Evolutionary conservation across 1,140 invertebrate species (phyloP), one percentile per base, ranked within the genome.

Genomic region (Wasmannia auropunctata): DNA sequence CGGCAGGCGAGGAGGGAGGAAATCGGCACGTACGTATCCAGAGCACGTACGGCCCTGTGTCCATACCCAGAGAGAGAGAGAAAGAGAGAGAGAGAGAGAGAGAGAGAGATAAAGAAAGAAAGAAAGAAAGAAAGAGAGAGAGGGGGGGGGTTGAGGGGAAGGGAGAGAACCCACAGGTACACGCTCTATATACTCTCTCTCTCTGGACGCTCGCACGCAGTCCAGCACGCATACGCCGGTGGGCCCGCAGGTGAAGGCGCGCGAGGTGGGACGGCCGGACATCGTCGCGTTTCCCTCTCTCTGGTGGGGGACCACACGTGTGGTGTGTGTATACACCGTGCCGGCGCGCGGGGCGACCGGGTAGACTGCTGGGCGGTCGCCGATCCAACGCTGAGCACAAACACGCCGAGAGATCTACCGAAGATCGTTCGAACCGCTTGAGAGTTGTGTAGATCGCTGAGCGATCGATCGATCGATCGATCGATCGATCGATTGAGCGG

Each of bases 31-130:
- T 93, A 93, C 86, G 92, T 94, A 95, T 91, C 92, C 94, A 86
- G 93, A 90, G 93, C 94, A 95, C 94, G 94, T 95, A 94, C 93
- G 91, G 92, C 91, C 93, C 93, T 92, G 94, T 94, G 93, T 93
- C 93, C 94, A 94, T 95, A 95, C 92, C 91, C 87, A 93, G 92
- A 92, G 87, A 86, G 22, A 1, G 28, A 62, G 46, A 46, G 51
- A 62, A n/a, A 77, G 37, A 19, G 31, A 70, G 28, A 67, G 69
- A 63, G 40, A 54, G 80, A 58, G 37, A 22, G 54, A 51, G 51
- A 16, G 28, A 11, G 34, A 34, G 14, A 22, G 19, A 46, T 19
- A 37, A 49, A 31, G 79, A 28, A 22, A 10, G n/a, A n/a, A 4
- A 4, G 34, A 16, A 5, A n/a, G 28, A n/a, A n/a, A n/a, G n/a